These are phyloP conservation scores for Actinia tenebrosa DNA, from an alignment of 64 coral and sea anemone species.

Conservation along the genomic window DNA sequence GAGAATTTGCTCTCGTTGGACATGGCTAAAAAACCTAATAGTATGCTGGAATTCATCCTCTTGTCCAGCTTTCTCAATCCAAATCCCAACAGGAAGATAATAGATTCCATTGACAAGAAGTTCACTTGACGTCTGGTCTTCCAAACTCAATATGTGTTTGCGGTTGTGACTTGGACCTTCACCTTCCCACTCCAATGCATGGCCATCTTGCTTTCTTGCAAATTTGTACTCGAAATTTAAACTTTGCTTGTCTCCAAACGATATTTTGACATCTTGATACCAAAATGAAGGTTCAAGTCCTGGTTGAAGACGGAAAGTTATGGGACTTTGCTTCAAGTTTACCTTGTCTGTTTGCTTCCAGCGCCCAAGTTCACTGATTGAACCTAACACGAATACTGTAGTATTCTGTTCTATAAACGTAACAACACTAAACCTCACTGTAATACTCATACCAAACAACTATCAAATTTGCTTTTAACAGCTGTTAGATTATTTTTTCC, in stretches of 20 bases:
- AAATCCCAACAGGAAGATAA: slow-evolving; percentile 25
- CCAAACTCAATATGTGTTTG: neutral
- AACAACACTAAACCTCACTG: slow-evolving; percentile 16
- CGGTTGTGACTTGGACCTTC: slow-evolving; percentile 21
- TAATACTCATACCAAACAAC: slow-evolving; percentile 10
- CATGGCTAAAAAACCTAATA: slow-evolving; percentile 1
- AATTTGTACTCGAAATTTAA: slow-evolving; percentile 28
- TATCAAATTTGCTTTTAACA: neutral
- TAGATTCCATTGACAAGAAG: slow-evolving; percentile 15
- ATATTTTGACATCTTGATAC: slow-evolving; percentile 16
- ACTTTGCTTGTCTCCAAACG: neutral
- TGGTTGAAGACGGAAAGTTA: neutral
- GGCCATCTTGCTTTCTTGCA: neutral
- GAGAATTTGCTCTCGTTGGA: neutral
- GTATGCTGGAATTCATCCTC: slow-evolving; percentile 27
- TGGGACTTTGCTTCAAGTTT: neutral
- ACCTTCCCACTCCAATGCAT: slow-evolving; percentile 11
- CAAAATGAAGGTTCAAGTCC: slow-evolving; percentile 30
- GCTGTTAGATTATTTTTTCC: neutral
- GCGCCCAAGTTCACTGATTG: slow-evolving; percentile 1
- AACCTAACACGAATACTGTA: slow-evolving; percentile 9
- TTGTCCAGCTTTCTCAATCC: slow-evolving; percentile 25
- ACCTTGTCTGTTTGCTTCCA: neutral
- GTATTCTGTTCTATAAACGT: slow-evolving; percentile 17
- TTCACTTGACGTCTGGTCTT: slow-evolving; percentile 18